phyloP scores from a whole-genome alignment of 2,113 vertebrate genomes.

The Ahaetulla prasina region DNA sequence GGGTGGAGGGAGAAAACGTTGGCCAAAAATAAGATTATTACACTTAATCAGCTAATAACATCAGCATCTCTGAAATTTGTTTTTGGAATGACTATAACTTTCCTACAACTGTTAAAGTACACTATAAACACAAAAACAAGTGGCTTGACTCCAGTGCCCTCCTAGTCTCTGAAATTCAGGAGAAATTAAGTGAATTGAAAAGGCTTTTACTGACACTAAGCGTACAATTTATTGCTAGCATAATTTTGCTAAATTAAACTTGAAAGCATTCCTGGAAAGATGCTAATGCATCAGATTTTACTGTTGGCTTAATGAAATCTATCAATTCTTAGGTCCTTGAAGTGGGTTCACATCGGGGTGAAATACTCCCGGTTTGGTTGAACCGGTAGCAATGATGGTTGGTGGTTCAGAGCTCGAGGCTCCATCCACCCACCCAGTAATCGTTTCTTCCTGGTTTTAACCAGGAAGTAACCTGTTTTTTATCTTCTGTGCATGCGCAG shows the following conservation, averaged over 20 bases:
- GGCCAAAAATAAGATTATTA: not conserved
- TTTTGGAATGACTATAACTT: not conserved
- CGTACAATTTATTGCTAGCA: not conserved
- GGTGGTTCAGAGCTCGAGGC: no score
- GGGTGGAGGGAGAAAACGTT: not conserved
- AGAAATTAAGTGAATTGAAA: not conserved
- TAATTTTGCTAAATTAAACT: not conserved
- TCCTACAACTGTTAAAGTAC: not conserved
- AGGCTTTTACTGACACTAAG: not conserved
- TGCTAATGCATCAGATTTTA: not conserved
- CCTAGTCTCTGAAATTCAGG: not conserved
- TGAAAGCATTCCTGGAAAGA: not conserved
- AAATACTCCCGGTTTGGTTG: no score
- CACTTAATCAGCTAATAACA: not conserved
- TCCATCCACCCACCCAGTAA: no score
- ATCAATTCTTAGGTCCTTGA: not conserved
- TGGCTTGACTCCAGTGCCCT: not conserved
- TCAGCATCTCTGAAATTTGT: not conserved
- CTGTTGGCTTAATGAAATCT: not conserved
- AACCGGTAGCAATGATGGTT: no score
- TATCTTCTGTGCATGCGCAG: no score
- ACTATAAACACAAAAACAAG: not conserved
- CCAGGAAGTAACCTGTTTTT: no score
- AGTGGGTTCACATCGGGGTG: no score
- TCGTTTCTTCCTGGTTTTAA: no score